Percentiles rank a stretch among this genome's conserved stretches.
These are phyloP conservation scores for Neopelma chrysocephalum DNA, from an alignment of 2,797 vertebrate genomes.

Conservation along the genomic window DNA sequence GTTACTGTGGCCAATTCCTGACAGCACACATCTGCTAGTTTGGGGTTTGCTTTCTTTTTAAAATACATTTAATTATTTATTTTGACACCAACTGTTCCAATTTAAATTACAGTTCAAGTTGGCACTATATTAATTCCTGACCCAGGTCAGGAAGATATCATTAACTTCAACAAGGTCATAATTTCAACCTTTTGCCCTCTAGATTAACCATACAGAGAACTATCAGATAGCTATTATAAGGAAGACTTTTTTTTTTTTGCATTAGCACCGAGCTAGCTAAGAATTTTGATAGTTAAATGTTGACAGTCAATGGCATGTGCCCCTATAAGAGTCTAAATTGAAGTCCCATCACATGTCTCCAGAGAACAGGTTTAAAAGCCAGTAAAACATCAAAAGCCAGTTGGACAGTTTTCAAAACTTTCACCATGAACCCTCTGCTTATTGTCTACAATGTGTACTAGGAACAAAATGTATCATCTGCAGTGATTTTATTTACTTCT, in stretches of 20 bases:
- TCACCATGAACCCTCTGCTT: background rate
- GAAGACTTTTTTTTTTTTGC: background rate
- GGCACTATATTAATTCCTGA: background rate
- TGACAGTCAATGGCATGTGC: background rate
- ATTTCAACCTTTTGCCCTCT: background rate
- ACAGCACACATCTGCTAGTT: background rate
- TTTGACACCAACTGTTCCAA: background rate
- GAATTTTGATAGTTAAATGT: background rate
- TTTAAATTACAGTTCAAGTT: background rate
- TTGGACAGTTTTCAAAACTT: background rate
- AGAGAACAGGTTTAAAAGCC: background rate
- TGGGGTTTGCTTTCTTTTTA: background rate
- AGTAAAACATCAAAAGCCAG: background rate
- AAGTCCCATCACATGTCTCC: background rate
- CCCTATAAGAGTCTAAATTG: background rate
- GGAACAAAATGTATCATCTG: background rate
- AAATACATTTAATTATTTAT: background rate
- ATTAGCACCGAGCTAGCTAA: background rate
- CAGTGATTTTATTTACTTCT: constrained; percentile 40
- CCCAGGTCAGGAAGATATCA: background rate
- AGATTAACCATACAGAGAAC: background rate
- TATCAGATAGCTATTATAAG: background rate
- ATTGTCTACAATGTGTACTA: background rate
- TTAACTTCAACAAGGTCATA: background rate
- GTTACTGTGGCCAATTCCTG: background rate